Conservation (phyloP, 2,888 invertebrate species). For the Stomorhina lunata region DNA sequence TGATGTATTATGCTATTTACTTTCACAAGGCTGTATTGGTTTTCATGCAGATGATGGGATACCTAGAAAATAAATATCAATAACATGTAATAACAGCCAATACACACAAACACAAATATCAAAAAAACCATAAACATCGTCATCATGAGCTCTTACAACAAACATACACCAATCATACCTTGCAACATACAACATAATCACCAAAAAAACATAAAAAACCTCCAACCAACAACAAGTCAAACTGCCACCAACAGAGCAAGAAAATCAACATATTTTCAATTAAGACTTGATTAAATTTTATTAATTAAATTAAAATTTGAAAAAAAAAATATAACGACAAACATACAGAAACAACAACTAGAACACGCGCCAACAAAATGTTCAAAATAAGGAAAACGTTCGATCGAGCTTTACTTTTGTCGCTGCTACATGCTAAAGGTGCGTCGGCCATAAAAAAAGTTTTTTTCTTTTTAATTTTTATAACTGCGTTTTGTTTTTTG, state of each 20-base stretch:
- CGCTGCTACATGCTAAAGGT: constrained; percentile 6
- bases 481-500: neutral
- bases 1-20: neutral
- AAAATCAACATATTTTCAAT: constrained; percentile 63
- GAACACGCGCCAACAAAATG: neutral
- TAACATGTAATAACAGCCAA: constrained; percentile 14
- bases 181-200: constrained; percentile 30
- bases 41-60: neutral
- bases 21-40: neutral
- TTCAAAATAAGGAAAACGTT: neutral
- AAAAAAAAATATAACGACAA: constrained; percentile 3
- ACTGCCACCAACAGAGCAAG: constrained; percentile 58
- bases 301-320: constrained; percentile 59
- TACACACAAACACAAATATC: neutral
- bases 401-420: constrained; percentile 4
- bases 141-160: neutral
- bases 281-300: constrained; percentile 64
- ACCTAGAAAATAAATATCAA: constrained; percentile 7
- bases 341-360: neutral
- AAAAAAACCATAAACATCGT: neutral
- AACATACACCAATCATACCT: neutral
- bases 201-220: neutral
- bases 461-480: constrained; percentile 16
- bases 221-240: constrained; percentile 42
- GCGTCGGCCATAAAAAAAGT: constrained; percentile 7